Evolutionary conservation across 23 tunicate species (phyloP).

Genomic region (Corella eumyota): DNA sequence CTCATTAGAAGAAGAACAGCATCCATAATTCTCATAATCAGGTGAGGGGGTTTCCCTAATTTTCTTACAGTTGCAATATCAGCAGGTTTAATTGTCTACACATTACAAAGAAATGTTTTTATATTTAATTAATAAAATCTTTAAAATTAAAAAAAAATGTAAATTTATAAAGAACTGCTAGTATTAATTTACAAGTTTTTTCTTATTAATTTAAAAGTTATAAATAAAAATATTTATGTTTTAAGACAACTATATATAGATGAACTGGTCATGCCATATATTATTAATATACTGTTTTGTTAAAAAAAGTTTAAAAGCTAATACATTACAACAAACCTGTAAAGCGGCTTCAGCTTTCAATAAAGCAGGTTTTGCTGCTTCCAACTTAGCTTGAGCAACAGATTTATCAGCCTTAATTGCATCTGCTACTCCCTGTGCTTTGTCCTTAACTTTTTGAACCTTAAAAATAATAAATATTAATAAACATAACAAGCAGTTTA

Average conservation of each 20-base stretch:
- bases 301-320: not conserved
- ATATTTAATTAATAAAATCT: too few relatives aligned
- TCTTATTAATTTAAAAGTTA: not conserved
- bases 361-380: conserved; percentile 89
- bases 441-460: conserved; percentile 92
- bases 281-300: not conserved
- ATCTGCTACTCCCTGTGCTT: conserved; percentile 88
- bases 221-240: not conserved
- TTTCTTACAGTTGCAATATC: conserved; percentile 92
- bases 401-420: conserved; percentile 78
- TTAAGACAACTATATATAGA: not conserved
- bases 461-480: not conserved
- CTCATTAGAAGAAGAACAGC: conserved; percentile 68
- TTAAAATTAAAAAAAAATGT: too few relatives aligned
- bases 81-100: conserved; percentile 86
- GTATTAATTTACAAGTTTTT: too few relatives aligned
- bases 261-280: not conserved
- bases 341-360: conserved; percentile 84
- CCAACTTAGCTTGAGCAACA: conserved; percentile 73
- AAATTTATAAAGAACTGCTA: too few relatives aligned
- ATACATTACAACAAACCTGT: conserved; percentile 20
- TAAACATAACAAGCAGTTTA: too few relatives aligned
- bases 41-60: conserved; percentile 96
- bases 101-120: not conserved
- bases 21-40: conserved; percentile 96